These are phyloP conservation scores for Neoarius graeffei DNA, from an alignment of 2,113 vertebrate species.

Conservation along the genomic window DNA sequence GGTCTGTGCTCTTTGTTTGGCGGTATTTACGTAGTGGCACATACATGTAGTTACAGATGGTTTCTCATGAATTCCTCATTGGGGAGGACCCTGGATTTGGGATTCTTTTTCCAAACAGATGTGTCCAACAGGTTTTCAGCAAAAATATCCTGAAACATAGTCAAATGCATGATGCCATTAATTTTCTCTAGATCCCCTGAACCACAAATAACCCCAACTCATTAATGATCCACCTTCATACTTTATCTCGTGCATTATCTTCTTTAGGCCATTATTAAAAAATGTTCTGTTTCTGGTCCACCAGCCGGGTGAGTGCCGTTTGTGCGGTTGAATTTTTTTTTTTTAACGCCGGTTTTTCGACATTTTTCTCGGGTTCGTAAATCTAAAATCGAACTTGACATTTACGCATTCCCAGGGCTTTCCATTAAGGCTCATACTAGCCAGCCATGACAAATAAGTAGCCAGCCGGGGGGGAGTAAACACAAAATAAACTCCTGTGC, in stretches of 20 bases:
- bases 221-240: not conserved
- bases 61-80: not conserved
- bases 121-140: not conserved
- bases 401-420: no score
- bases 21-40: not conserved
- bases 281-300: no score
- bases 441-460: no score
- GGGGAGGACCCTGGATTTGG: not conserved
- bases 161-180: not conserved
- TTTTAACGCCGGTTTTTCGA: no score
- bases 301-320: no score
- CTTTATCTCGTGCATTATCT: not conserved
- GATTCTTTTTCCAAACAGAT: not conserved
- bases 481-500: no score
- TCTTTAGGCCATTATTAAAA: no score
- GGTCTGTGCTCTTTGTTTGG: slow-evolving; percentile 3
- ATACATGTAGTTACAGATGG: not conserved
- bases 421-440: no score
- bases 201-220: not conserved
- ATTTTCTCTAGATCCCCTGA: not conserved
- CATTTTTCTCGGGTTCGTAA: no score
- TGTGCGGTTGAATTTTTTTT: no score
- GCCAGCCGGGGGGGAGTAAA: no score
- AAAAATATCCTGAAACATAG: not conserved
- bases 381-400: no score